These are phyloP conservation scores for Schlechtendalia chinensis DNA, from an alignment of 1,140 invertebrate species.

Conservation along the genomic window DNA sequence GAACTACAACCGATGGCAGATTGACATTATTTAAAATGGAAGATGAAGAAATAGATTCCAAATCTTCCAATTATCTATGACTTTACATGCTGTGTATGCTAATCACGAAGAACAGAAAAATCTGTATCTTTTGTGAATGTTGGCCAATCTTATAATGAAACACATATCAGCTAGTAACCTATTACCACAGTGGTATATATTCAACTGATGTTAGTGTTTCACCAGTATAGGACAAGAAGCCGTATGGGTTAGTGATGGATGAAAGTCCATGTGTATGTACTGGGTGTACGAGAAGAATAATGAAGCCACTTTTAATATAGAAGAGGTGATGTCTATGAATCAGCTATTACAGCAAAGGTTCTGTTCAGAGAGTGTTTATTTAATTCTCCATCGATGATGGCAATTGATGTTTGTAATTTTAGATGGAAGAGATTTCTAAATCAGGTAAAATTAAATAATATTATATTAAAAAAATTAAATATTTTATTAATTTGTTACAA, in stretches of 20 bases:
- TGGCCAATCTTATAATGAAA: constrained; percentile 63
- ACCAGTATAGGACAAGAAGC: constrained; percentile 82
- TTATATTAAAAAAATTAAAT: not conserved
- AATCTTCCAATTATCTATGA: constrained; percentile 60
- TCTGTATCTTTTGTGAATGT: constrained; percentile 78
- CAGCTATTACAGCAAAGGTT: constrained; percentile 63
- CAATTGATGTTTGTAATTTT: constrained; percentile 72
- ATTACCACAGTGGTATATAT: constrained; percentile 77
- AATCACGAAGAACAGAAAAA: constrained; percentile 81
- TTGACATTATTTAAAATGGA: constrained; percentile 58
- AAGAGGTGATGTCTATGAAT: constrained; percentile 57
- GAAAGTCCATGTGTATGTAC: constrained; percentile 92
- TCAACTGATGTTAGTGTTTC: constrained; percentile 92
- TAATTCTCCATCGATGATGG: constrained; percentile 62
- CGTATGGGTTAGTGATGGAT: constrained; percentile 85
- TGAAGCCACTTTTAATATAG: constrained; percentile 51
- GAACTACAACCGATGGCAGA: constrained; percentile 60
- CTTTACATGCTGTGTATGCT: constrained; percentile 76
- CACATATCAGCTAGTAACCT: constrained; percentile 59
- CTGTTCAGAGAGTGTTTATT: constrained; percentile 67
- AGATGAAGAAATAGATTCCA: constrained; percentile 47
- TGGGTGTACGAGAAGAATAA: constrained; percentile 63
- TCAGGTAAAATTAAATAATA: constrained; percentile 57
- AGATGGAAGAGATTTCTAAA: constrained; percentile 70
- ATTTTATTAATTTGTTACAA: not conserved